Base-by-base conservation (phyloP, 2,888 invertebrate species). In the Bibio marci region DNA sequence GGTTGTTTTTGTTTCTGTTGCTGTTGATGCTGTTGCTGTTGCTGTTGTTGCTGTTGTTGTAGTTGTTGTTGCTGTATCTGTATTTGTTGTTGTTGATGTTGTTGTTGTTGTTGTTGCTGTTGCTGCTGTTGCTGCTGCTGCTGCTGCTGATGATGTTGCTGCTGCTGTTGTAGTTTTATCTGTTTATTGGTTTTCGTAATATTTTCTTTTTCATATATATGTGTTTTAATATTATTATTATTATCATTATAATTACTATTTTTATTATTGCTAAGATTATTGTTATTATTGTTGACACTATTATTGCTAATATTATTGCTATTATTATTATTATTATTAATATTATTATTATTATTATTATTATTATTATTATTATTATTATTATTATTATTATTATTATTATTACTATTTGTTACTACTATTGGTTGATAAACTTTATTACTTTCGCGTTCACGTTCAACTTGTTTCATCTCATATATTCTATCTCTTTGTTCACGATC, bases 361-460 rank as follows among this genome's bases (percentile, higher is more conserved):
- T 22, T 22, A 8, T 22, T 37, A 48, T 52, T 26, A 47, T 47
- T 5, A 13, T 39, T 40, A 27, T 38, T 39, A 15, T 30, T 36
- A 13, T 40, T 41, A 12, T 41, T 44, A 8, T 38, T 37, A 8
- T 57, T 22, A 22, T 22, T 22, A 22, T 8, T 22, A 8, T 4
- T 22, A 22, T 22, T 22, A 22, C 22, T 22, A 8, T 4, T 8
- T 4, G 8, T 22, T 22, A 8, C 5, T 22, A 22, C 55, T n/a
- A n/a, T n/a, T n/a, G 63, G 63, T 36, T 63, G 62, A 45, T 63
- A 62, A 1, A 62, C 59, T 42, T 58, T 60, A 44, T 60, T 54
- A 43, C 62, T 59, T 42, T 64, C 63, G 35, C 58, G 52, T 46
- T 63, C 63, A 1, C 63, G 51, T 46, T 62, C 61, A 33, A 62